Base-by-base conservation (phyloP, 2,113 vertebrate genomes). In the Pomatostomus ruficeps region DNA sequence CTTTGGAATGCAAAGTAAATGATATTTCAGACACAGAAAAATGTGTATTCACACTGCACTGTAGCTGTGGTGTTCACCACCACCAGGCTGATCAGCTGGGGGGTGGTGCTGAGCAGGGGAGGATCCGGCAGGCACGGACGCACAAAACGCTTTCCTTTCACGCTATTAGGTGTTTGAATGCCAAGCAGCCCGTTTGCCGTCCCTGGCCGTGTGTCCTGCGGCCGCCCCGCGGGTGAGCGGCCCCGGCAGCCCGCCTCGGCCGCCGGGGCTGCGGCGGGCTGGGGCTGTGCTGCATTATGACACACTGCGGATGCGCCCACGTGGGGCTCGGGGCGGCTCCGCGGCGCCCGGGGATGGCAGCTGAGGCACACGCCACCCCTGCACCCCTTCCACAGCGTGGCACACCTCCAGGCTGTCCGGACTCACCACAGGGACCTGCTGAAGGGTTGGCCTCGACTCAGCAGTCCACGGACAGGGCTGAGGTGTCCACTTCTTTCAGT, bases 211-310 rank as follows among this genome's bases (percentile, higher is more conserved):
- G 14, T 25, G 48, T 8, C 4, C 14, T 1, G n/a, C 42, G 59
- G n/a, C 35, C 6, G 36, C 33, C 29, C 38, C 11, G 70, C 33
- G 29, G 72, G 28, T 19, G 68, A 2, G 59, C 36, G 8, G 40
- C 10, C 28, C 2, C 6, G 12, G 63, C 35, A 38, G 54, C 16
- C 4, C 19, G 45, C 54, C 18, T 1, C 5, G 9, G 52, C 33
- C 38, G 58, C 36, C 2, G 2, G 33, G 54, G 40, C 52, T 33
- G 48, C 62, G 19, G 10, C n/a, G n/a, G n/a, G n/a, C n/a, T n/a
- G n/a, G 7, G 8, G 14, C 35, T 29, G 20, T 77, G 79, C 91
- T 97, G 96, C 96, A 93, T 91, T 93, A 94, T 92, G 91, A 96
- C 94, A 88, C 55, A 48, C 83, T 96, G 96, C 94, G 75, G 95